Percentiles rank a stretch among this genome's conserved stretches.
Evolutionary conservation across 53 echinoderm and acorn worm species (phyloP).

Genomic region (Patiria pectinifera): DNA sequence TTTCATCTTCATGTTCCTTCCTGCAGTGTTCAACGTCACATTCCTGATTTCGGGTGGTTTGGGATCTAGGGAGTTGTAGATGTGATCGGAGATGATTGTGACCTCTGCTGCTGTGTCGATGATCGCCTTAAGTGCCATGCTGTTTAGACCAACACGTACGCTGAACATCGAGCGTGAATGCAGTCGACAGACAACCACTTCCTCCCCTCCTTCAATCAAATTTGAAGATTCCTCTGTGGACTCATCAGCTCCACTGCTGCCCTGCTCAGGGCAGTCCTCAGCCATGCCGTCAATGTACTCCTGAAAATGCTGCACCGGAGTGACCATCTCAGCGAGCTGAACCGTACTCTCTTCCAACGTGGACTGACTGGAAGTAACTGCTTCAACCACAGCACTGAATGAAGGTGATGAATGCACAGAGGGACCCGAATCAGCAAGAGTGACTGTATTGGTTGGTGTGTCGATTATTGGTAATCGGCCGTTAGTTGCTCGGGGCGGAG

Average conservation of each 20-base stretch:
- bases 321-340: not conserved
- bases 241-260: constrained; percentile 1
- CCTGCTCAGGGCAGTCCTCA: not conserved
- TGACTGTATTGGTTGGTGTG: not conserved
- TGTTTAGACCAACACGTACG: constrained; percentile 6
- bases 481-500: too few species aligned
- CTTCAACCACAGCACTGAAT: not conserved
- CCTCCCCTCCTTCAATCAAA: constrained; percentile 5
- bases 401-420: not conserved
- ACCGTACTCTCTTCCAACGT: not conserved
- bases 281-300: constrained; percentile 8
- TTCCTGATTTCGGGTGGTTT: constrained; percentile 50
- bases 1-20: constrained; percentile 47
- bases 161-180: constrained; percentile 55
- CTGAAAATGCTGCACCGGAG: constrained; percentile 33
- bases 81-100: constrained; percentile 66
- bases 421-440: not conserved
- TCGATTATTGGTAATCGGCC: not conserved
- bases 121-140: constrained; percentile 33
- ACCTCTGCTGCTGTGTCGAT: constrained; percentile 72
- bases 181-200: constrained; percentile 33
- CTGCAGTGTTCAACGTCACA: constrained; percentile 53
- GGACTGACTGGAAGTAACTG: not conserved
- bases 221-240: not conserved
- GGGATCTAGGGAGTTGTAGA: constrained; percentile 25